Evolutionary conservation across 2,888 invertebrate species (phyloP), one percentile per base, ranked within the genome.

Genomic region (Ectemnius continuus): DNA sequence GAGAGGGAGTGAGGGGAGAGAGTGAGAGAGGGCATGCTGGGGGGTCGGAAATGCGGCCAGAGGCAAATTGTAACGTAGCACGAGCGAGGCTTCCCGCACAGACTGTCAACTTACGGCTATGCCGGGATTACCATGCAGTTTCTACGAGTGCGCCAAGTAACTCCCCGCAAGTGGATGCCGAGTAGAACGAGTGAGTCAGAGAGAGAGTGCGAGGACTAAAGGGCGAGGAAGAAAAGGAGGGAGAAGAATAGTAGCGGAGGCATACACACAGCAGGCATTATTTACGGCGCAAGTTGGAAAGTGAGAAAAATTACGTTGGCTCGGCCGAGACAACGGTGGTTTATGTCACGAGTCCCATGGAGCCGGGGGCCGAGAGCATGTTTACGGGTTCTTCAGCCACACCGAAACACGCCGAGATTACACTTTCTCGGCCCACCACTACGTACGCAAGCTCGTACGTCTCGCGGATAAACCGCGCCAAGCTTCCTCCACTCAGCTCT

Each of bases 271-370:
- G 36, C 61, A 74, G 73, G 11, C 83, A 86, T 88, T 88, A 89
- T 90, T 90, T 89, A 89, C 86, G 85, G 85, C 71, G 70, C 83
- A 88, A 89, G 83, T 90, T 88, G 84, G 85, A 88, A 89, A 90
- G 88, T 89, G 89, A 89, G 89, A 90, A 90, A 90, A 90, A 90
- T 90, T 86, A 87, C 87, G 86, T 83, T 84, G 84, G 82, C 85
- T 84, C 84, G 75, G 76, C 76, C 81, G 84, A 81, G 84, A 85
- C 86, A 85, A 83, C 84, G 82, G 78, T 87, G 86, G 79, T 87
- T 88, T 87, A 88, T 85, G 82, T 83, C 69, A 56, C 57, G 64
- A 45, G 57, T 69, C 16, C n/a, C 52, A 14, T 52, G n/a, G 52
- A 52, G 26, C 64, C 73, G 68, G 65, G 67, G 76, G 77, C 73